A percentile compares a stretch with the other conserved stretches of the same genome.
Evolutionary conservation across 2,113 vertebrate species (phyloP).

Genomic region (Ondatra zibethicus): DNA sequence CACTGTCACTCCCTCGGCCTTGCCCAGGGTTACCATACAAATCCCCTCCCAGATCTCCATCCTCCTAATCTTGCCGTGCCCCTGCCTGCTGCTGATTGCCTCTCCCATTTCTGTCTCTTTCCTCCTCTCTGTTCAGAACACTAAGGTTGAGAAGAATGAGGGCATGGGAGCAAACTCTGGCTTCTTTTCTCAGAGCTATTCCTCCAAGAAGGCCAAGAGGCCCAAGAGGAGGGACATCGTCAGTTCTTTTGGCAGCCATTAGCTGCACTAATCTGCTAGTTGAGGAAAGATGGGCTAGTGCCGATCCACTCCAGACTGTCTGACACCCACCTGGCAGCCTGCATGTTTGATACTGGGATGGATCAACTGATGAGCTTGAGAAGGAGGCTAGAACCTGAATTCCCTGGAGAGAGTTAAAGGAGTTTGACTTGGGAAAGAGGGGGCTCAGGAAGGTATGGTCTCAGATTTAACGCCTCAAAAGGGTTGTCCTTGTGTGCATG

Average conservation of each 20-base stretch:
- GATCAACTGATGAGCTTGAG: not conserved
- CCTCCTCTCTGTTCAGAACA: constrained; percentile 14
- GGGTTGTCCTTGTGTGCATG: not conserved
- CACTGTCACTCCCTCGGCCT: not conserved
- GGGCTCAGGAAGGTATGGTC: not conserved
- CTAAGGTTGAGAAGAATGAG: not conserved
- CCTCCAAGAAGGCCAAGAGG: not conserved
- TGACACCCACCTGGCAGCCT: not conserved
- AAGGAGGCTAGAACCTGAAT: constrained; percentile 14
- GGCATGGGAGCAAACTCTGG: constrained; percentile 3
- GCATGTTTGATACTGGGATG: not conserved
- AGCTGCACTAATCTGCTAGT: not conserved
- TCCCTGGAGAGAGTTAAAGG: constrained; percentile 42
- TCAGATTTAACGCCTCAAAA: constrained; percentile 30
- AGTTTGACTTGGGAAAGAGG: constrained; percentile 24
- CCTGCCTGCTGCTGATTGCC: not conserved
- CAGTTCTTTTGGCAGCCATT: not conserved
- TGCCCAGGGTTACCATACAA: not conserved
- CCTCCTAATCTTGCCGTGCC: not conserved
- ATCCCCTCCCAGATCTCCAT: not conserved
- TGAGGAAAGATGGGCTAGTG: not conserved
- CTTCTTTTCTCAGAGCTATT: constrained; percentile 35
- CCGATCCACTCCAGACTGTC: not conserved
- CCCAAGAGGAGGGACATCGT: not conserved
- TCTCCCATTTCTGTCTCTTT: constrained; percentile 1